phyloP scores from a whole-genome alignment of 2,888 invertebrate species.

The Drosophila histrio region DNA sequence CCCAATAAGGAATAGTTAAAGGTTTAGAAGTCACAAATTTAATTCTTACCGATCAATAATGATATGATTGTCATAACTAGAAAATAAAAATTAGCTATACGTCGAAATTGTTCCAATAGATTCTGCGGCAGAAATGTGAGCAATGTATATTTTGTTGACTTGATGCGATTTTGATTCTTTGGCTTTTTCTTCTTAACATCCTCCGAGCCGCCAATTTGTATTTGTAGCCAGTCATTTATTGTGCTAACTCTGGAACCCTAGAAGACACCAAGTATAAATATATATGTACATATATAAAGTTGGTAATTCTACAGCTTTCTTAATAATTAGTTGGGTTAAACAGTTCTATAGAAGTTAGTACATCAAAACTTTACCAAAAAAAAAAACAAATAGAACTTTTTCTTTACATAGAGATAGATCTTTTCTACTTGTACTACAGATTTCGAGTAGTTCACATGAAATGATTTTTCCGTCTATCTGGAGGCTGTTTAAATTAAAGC shows the following conservation, averaged over 20 bases:
- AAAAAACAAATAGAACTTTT: no score
- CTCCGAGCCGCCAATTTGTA: slow-evolving; percentile 86
- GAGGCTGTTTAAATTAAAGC: slow-evolving; percentile 36
- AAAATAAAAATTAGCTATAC: slow-evolving; percentile 94
- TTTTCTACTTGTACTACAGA: no score
- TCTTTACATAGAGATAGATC: no score
- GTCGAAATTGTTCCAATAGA: slow-evolving; percentile 91
- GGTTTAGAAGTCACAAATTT: not conserved
- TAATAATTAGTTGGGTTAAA: not conserved
- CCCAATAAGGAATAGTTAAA: not conserved
- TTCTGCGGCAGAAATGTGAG: slow-evolving; percentile 93
- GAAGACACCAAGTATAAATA: not conserved
- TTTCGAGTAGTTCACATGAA: not conserved
- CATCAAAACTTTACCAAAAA: not conserved
- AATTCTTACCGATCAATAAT: slow-evolving; percentile 86
- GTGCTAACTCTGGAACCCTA: slow-evolving; percentile 87
- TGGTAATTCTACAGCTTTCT: not conserved
- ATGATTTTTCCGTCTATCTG: slow-evolving; percentile 6
- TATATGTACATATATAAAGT: not conserved
- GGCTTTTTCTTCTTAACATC: slow-evolving; percentile 83
- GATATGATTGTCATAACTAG: slow-evolving; percentile 90
- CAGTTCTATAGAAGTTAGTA: not conserved
- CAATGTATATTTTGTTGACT: slow-evolving; percentile 90
- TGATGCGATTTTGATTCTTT: slow-evolving; percentile 85
- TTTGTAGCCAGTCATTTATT: slow-evolving; percentile 86